Base-by-base conservation (phyloP, 2,113 vertebrate genomes). In the Albula glossodonta region DNA sequence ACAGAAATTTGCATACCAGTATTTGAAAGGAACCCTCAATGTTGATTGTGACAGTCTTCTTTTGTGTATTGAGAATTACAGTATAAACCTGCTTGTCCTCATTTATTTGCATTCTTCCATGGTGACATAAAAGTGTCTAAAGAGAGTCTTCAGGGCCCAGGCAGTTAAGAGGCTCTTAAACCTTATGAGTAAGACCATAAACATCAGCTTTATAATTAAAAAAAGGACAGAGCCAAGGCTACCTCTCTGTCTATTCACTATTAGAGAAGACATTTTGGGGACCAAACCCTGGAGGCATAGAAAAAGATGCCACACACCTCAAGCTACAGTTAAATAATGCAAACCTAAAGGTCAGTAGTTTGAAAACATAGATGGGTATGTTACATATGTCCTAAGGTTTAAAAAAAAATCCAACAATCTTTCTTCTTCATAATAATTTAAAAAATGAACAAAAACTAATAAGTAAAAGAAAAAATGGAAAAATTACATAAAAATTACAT, bases 61-160 rank as follows among this genome's bases (percentile, higher is more conserved):
- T 9, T 8, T 31, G n/a, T 74, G 22, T 19, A 15, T 66, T 22
- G 17, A 81, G 49, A 51, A 81, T 51, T 51, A 51, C 48, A 80
- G 51, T 52, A 52, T 81, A 50, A 51, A 81, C 80, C 22, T 81
- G 70, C 6, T 74, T 74, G 5, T 10, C 7, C 53, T 52, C 11
- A 81, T 81, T 81, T 81, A 81, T 81, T 81, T 52, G 19, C 80
- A 10, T 52, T 53, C 80, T 81, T 81, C 49, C 17, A 81, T 25
- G 22, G 80, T 52, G 9, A 10, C 80, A 81, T 81, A 81, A 52
- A 51, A 51, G 51, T n/a, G 17, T 81, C 80, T 53, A 51, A 51
- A 52, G 51, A 22, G 49, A 25, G n/a, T 81, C 50, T 81, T 81
- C 80, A 52, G 22, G 80, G 50, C 51, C 9, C 11, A 19, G 80